A percentile compares a stretch with the other conserved stretches of the same genome.
Conservation (phyloP, 1,140 invertebrate species). For the Macrosteles quadrilineatus region DNA sequence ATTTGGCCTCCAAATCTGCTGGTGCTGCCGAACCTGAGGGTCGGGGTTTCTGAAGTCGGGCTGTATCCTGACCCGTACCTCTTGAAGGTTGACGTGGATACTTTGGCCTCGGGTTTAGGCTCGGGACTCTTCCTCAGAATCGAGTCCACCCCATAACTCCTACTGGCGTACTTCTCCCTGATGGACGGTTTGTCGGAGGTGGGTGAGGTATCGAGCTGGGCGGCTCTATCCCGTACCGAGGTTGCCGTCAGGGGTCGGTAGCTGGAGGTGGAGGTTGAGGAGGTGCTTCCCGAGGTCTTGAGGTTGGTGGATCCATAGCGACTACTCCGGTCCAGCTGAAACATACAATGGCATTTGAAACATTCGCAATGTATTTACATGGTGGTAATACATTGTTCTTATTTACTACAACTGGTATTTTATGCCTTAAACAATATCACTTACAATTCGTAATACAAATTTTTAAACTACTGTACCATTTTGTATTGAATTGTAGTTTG, state of each 20-base stretch:
- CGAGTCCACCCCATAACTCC: slow-evolving; percentile 16
- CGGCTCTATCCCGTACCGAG: slow-evolving; percentile 3
- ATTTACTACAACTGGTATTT: no score
- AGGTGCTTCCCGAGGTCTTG: not conserved
- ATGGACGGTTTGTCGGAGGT: slow-evolving; percentile 13
- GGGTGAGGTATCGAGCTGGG: not conserved
- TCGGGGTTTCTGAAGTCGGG: slow-evolving; percentile 26
- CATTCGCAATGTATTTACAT: no score
- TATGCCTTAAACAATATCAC: no score
- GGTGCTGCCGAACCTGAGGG: slow-evolving; percentile 36
- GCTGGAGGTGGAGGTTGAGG: slow-evolving; percentile 23
- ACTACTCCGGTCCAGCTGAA: slow-evolving; percentile 29
- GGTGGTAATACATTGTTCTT: no score
- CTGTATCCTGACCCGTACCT: not conserved
- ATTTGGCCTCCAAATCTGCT: slow-evolving; percentile 40
- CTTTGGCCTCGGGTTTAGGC: not conserved
- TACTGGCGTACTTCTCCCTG: slow-evolving; percentile 28
- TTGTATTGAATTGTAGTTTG: no score
- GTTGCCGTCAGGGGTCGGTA: slow-evolving; percentile 9
- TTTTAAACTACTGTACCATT: no score
- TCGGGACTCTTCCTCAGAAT: not conserved
- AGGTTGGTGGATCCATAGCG: slow-evolving; percentile 1
- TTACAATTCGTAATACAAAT: no score
- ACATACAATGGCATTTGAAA: no score
- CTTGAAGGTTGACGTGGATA: not conserved